Evolutionary conservation across 2,888 invertebrate species (phyloP).

Genomic region (Amaurobius ferox): DNA sequence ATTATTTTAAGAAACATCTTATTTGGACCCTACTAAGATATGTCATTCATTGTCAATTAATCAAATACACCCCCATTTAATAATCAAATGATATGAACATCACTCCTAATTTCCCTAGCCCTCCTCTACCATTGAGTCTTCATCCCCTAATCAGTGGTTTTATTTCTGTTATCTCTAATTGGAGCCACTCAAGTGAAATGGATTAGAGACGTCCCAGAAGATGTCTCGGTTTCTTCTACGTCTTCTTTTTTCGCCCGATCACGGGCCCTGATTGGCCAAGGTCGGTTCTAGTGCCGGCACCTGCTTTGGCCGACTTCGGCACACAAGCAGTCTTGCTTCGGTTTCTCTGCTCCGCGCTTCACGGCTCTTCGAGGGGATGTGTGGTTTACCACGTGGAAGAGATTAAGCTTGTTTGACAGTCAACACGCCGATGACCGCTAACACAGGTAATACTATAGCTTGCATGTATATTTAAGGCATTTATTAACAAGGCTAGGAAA

Average conservation of each 20-base stretch:
- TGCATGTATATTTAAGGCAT: too few species aligned
- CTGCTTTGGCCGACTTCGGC: constrained; percentile 6
- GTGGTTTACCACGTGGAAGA: not conserved
- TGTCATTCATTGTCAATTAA: not conserved
- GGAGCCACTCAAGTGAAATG: constrained; percentile 7
- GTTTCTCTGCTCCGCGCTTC: not conserved
- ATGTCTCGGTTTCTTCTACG: not conserved
- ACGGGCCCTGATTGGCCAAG: constrained; percentile 1
- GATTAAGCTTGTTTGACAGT: not conserved
- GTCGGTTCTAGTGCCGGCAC: constrained; percentile 7
- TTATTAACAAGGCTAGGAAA: too few species aligned
- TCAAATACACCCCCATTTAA: not conserved
- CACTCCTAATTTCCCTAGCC: not conserved
- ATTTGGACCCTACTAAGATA: too few species aligned
- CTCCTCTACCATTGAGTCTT: not conserved
- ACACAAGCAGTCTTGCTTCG: not conserved
- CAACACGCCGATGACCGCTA: not conserved
- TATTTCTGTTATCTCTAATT: constrained; percentile 9
- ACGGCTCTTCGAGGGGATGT: not conserved
- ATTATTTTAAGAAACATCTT: too few species aligned
- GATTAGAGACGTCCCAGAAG: not conserved
- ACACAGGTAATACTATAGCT: not conserved
- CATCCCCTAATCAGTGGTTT: constrained; percentile 2
- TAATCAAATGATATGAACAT: not conserved
- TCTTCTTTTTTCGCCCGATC: not conserved